These are phyloP conservation scores for Agapostemon virescens DNA, from an alignment of 2,888 invertebrate species.

Conservation along the genomic window DNA sequence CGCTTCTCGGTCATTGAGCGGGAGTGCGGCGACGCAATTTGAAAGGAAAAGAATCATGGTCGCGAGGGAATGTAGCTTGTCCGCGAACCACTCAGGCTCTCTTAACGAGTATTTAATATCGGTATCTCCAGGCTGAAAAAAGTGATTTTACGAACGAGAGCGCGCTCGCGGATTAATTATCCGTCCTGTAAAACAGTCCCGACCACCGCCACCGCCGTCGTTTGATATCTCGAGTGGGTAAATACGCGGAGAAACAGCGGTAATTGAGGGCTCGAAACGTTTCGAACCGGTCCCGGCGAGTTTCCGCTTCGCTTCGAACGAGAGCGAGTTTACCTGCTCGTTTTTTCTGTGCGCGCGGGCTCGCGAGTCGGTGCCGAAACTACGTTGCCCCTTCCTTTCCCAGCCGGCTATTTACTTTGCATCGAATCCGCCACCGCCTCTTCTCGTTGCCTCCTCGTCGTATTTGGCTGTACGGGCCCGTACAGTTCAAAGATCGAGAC, in stretches of 20 bases:
- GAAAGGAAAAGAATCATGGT: slow-evolving; percentile 25
- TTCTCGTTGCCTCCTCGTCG: too few species aligned
- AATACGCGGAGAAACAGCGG: slow-evolving; percentile 30
- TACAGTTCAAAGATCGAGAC: too few species aligned
- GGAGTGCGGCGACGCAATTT: neutral
- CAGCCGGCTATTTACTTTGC: too few species aligned
- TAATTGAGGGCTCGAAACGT: slow-evolving; percentile 42
- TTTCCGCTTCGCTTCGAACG: slow-evolving; percentile 18
- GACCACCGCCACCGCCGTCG: slow-evolving; percentile 11
- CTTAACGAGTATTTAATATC: slow-evolving; percentile 28
- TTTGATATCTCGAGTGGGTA: slow-evolving; percentile 41
- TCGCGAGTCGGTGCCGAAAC: neutral
- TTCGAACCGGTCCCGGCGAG: slow-evolving; percentile 15
- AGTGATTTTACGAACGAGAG: slow-evolving; percentile 44
- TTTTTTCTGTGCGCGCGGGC: neutral
- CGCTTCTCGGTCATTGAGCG: neutral
- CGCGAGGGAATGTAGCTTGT: too few species aligned
- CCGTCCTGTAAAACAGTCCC: slow-evolving; percentile 36
- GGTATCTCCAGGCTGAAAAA: slow-evolving; percentile 18
- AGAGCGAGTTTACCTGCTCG: neutral
- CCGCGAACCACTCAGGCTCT: slow-evolving; percentile 7
- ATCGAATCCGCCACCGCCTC: neutral
- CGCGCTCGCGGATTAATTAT: slow-evolving; percentile 51
- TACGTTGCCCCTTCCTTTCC: neutral
- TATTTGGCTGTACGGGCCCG: too few species aligned